Conservation (phyloP, 1,140 invertebrate genomes). For the Zaprionus capensis region DNA sequence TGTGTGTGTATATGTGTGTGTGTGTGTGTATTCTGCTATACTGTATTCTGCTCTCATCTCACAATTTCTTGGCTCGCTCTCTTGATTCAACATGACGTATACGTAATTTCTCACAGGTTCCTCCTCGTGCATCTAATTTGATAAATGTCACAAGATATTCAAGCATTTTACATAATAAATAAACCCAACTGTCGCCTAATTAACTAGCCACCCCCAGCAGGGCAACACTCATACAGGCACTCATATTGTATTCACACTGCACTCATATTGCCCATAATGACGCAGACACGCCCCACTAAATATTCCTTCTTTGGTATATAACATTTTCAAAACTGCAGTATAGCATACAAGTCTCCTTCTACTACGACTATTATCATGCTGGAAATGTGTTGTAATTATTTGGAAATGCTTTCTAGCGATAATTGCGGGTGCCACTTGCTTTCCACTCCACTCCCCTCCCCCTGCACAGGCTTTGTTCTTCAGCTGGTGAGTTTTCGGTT, state of each 20-base stretch:
- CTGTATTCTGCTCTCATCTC: not conserved
- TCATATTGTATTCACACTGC: not conserved
- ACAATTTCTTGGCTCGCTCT: not conserved
- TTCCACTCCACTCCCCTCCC: not conserved
- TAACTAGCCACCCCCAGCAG: constrained; percentile 19
- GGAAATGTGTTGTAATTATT: constrained; percentile 72
- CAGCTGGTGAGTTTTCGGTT: constrained; percentile 56
- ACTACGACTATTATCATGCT: constrained; percentile 39
- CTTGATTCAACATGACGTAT: constrained; percentile 57
- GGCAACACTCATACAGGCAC: constrained; percentile 1
- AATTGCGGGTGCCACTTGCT: constrained; percentile 72
- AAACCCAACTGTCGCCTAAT: constrained; percentile 22
- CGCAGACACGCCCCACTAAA: constrained; percentile 67
- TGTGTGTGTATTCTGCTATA: not conserved
- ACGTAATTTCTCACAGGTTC: constrained; percentile 42
- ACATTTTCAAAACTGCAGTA: constrained; percentile 57
- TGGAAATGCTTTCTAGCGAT: constrained; percentile 81
- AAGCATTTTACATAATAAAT: constrained; percentile 16
- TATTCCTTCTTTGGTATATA: constrained; percentile 20
- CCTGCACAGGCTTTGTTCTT: constrained; percentile 48
- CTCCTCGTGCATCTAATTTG: not conserved
- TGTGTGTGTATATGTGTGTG: not conserved
- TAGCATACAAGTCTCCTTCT: not conserved
- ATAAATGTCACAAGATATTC: constrained; percentile 9
- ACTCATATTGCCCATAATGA: constrained; percentile 47